Evolutionary conservation across 2,797 vertebrate genomes (phyloP).

Genomic region (Xerus rutilus): DNA sequence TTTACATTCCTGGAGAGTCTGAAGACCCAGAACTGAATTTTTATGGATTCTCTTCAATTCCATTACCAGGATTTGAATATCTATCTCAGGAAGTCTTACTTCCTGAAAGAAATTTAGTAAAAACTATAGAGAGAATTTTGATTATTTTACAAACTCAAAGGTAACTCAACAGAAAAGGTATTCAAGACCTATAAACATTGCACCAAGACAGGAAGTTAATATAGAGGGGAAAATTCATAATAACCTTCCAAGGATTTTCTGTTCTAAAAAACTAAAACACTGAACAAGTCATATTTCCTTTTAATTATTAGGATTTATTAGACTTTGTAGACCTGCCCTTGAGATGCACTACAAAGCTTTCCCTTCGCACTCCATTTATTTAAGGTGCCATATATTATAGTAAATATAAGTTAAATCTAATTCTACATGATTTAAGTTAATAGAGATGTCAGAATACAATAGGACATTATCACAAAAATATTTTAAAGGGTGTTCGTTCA

Average conservation of each 20-base stretch:
- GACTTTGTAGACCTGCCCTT: neutral
- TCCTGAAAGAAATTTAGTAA: conserved; percentile 17
- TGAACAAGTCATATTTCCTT: neutral
- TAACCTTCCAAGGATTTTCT: neutral
- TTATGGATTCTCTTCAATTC: neutral
- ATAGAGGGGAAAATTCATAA: neutral
- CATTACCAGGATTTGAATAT: neutral
- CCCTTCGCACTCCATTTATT: neutral
- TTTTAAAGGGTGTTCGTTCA: neutral
- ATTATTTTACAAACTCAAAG: conserved; percentile 10
- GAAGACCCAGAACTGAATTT: neutral
- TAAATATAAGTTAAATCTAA: neutral
- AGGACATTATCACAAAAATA: neutral
- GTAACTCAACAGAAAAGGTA: neutral
- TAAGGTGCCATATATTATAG: neutral
- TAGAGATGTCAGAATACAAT: conserved; percentile 22
- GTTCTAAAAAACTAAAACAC: neutral
- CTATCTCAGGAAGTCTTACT: neutral
- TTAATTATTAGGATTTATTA: conserved; percentile 35
- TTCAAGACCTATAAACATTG: neutral
- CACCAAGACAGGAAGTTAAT: neutral
- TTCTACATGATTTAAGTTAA: conserved; percentile 40
- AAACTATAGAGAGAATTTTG: conserved; percentile 7
- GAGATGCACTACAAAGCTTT: neutral
- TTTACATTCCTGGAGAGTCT: neutral